Percentiles rank a stretch among this genome's conserved stretches.
Evolutionary conservation across 1,140 invertebrate genomes (phyloP).

Genomic region (Penaeus japonicus): DNA sequence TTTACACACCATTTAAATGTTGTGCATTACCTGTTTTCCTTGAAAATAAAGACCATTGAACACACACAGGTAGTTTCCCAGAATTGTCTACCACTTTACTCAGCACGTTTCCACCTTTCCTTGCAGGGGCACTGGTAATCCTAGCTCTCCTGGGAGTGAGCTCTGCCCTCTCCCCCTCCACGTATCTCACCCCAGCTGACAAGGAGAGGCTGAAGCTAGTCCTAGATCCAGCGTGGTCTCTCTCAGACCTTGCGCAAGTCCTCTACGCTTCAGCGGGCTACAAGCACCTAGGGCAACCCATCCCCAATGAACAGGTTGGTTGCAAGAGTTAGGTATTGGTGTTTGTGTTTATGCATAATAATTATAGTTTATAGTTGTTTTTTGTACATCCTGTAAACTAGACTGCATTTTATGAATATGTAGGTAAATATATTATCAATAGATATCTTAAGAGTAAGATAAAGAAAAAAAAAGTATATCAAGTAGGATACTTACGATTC

Average conservation of each 20-base stretch:
- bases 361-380: not conserved
- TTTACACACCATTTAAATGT: no score
- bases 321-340: not conserved
- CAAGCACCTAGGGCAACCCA: constrained; percentile 66
- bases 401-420: no score
- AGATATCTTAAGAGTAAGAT: no score
- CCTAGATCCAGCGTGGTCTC: constrained; percentile 68
- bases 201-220: constrained; percentile 68
- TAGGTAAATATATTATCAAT: no score
- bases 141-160: constrained; percentile 37
- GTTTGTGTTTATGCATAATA: not conserved
- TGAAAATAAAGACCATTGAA: not conserved
- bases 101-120: not conserved
- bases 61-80: not conserved
- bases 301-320: constrained; percentile 66
- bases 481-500: not conserved
- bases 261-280: constrained; percentile 71
- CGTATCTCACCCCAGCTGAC: constrained; percentile 69
- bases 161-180: constrained; percentile 61
- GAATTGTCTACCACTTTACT: not conserved
- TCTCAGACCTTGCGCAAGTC: constrained; percentile 66
- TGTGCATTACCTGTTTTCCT: no score
- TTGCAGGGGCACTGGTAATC: constrained; percentile 46
- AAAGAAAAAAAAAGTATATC: no score
- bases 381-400: not conserved